These are phyloP conservation scores for Pantherophis guttatus DNA, from an alignment of 2,113 vertebrate genomes.

Conservation along the genomic window DNA sequence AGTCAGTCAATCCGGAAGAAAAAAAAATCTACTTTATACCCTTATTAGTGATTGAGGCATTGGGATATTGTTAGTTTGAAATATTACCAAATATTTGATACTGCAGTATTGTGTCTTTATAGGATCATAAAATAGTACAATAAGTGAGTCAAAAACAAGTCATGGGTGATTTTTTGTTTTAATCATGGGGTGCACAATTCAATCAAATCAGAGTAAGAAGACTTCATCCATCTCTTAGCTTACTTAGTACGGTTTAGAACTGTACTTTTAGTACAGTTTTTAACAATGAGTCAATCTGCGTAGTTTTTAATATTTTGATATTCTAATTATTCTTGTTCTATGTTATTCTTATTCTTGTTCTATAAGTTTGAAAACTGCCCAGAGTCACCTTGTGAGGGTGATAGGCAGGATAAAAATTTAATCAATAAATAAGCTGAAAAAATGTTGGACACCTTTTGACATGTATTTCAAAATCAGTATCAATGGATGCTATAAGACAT, in stretches of 20 bases:
- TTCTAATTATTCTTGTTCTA: background rate
- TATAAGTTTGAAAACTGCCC: background rate
- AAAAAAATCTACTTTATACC: background rate
- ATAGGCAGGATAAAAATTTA: background rate
- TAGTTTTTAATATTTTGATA: background rate
- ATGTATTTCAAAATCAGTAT: background rate
- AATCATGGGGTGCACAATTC: background rate
- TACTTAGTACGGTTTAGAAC: background rate
- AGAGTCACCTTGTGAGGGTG: background rate
- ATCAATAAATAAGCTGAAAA: background rate
- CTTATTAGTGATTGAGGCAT: constrained; percentile 24
- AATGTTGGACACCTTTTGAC: background rate
- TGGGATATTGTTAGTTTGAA: background rate
- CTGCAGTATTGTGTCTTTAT: background rate
- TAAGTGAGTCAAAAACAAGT: background rate
- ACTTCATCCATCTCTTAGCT: background rate
- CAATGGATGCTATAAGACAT: background rate
- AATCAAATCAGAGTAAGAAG: background rate
- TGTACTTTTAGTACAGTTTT: background rate
- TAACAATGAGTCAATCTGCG: background rate
- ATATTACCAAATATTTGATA: background rate
- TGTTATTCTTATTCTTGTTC: background rate
- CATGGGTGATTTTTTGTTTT: background rate
- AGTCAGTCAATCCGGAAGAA: background rate
- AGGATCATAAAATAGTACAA: background rate